Base-by-base conservation (phyloP, 2,797 vertebrate genomes). In the Sus cebifrons region DNA sequence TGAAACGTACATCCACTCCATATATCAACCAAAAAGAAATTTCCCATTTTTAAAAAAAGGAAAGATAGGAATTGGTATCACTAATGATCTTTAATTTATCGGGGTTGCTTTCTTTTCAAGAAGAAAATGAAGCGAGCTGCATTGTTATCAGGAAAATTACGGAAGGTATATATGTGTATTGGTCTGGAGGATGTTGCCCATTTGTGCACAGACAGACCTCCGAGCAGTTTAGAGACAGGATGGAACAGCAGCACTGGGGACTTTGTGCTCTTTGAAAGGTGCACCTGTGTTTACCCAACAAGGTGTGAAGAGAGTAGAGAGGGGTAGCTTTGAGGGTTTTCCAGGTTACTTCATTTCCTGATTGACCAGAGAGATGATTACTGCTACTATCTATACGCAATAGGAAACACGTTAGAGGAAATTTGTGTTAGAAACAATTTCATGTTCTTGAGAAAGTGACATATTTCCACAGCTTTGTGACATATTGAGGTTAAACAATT, bases 401-500 rank as follows among this genome's bases (percentile, higher is more conserved):
- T 73, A 68, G 25, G 54, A 40, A 56, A 81, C 49, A 65, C 56
- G 29, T n/a, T 36, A 73, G 29, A 64, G 44, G 81, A 74, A 75
- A 16, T 15, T 1, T 70, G 36, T 67, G 32, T 32, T 56, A 70
- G 87, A 44, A 18, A 17, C 36, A 71, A 75, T 16, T 93, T 89
- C 9, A 25, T 89, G 44, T 94, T 88, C 44, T 94, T 68, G 74
- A 92, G 29, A 68, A 70, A 75, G 9, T 67, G 68, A n/a, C 13
- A 0, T 70, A 44, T 75, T 87, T 77, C 71, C 36, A 84, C 5
- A 54, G 36, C 7, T 25, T 78, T 3, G 3, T 68, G 56, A 90
- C 75, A 52, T 85, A 56, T 7, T 32, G 67, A 32, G 25, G 0
- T 81, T 73, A 70, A 89, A 54, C 27, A 29, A 11, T 71, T 65